Conservation (phyloP, 2,113 vertebrate genomes). For the Maccullochella peelii region DNA sequence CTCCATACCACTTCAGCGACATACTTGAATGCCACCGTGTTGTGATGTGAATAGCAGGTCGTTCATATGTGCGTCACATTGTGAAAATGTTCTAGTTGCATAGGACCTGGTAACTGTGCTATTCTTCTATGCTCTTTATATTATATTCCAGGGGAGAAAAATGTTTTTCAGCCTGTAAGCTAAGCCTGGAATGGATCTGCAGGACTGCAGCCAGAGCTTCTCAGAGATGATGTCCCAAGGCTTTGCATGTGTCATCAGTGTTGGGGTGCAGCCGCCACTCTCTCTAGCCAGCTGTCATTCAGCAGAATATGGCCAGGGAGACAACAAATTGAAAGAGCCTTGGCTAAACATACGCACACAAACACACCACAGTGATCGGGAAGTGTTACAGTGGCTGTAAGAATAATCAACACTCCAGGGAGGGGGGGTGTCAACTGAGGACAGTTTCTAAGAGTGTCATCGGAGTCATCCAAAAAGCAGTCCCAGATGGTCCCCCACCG, state of each 20-base stretch:
- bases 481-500: constrained; percentile 42
- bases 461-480: constrained; percentile 47
- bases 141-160: constrained; percentile 19
- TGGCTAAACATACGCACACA: constrained; percentile 29
- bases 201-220: constrained; percentile 51
- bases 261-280: constrained; percentile 29
- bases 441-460: constrained; percentile 32
- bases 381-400: constrained; percentile 40
- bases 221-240: constrained; percentile 39
- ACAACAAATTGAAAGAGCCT: constrained; percentile 25
- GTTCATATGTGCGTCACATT: constrained; percentile 12
- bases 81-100: constrained; percentile 17
- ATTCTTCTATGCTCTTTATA: constrained; percentile 1
- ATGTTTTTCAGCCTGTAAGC: constrained; percentile 31
- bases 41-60: not conserved
- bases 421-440: constrained; percentile 24
- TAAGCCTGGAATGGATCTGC: constrained; percentile 27
- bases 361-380: constrained; percentile 25
- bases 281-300: constrained; percentile 56
- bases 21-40: constrained; percentile 7
- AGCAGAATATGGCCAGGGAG: constrained; percentile 28
- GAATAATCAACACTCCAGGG: constrained; percentile 27
- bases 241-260: constrained; percentile 56
- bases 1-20: constrained; percentile 3
- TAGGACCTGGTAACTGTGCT: not conserved